A percentile compares a stretch with the other conserved stretches of the same genome.
Conservation (phyloP, 2,113 vertebrate species). For the Python bivittatus region DNA sequence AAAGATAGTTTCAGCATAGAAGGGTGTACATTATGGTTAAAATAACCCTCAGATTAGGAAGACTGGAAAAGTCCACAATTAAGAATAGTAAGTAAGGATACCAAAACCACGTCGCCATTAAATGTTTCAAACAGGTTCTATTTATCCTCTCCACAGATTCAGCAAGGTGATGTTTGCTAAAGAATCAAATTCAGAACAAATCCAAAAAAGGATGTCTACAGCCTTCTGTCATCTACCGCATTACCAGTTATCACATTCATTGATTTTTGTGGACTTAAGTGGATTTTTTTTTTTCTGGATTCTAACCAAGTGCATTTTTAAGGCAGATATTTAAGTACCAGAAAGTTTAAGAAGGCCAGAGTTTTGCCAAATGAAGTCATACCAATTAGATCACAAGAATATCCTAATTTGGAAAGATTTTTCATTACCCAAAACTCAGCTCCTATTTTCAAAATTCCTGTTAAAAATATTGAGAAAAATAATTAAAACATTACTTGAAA, state of each 20-base stretch:
- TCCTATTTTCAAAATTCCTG: background rate
- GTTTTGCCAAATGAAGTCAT: background rate
- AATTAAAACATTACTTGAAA: background rate
- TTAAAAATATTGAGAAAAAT: background rate
- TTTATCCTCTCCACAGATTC: background rate
- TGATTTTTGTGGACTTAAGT: background rate
- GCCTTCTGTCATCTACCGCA: background rate
- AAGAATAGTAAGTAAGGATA: background rate
- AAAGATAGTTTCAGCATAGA: constrained; percentile 35
- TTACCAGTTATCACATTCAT: background rate
- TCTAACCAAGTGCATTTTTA: background rate
- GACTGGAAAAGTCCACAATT: background rate
- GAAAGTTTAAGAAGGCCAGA: background rate
- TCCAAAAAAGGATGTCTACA: background rate
- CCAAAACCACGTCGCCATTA: background rate
- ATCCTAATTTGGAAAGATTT: background rate
- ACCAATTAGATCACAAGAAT: background rate
- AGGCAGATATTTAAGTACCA: background rate
- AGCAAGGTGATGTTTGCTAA: background rate
- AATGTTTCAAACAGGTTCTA: background rate
- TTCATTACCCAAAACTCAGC: background rate
- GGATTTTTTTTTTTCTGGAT: background rate
- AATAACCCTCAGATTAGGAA: background rate
- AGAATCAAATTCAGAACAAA: background rate
- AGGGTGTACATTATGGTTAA: constrained; percentile 8